phyloP scores from a whole-genome alignment of 2,888 invertebrate species.

The Acleris holmiana region DNA sequence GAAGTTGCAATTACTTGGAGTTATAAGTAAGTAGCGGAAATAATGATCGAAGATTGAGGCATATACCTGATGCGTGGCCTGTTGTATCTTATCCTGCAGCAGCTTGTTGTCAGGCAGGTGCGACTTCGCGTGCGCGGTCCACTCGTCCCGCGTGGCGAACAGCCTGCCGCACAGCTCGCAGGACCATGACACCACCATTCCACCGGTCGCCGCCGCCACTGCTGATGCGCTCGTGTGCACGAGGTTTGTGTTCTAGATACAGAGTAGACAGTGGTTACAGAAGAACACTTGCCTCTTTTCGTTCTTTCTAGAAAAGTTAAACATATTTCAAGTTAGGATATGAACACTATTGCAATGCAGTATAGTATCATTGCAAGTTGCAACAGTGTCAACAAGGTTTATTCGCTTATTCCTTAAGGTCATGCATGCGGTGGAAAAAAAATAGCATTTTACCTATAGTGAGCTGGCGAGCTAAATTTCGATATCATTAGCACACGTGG shows the following conservation, averaged over 20 bases:
- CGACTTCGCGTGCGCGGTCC: constrained; percentile 90
- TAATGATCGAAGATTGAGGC: not conserved
- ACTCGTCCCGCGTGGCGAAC: constrained; percentile 89
- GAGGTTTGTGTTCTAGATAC: constrained; percentile 71
- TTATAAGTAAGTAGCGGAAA: no score
- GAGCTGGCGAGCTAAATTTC: constrained; percentile 49
- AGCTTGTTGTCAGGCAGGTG: constrained; percentile 85
- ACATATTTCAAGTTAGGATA: no score
- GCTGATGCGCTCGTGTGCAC: constrained; percentile 79
- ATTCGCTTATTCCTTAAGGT: no score
- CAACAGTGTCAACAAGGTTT: no score
- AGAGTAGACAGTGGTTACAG: not conserved
- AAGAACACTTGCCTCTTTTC: no score
- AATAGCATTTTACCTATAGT: no score
- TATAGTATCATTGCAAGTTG: no score
- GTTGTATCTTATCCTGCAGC: constrained; percentile 78
- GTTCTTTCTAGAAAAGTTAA: no score
- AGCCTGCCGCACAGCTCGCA: constrained; percentile 90
- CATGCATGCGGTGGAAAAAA: no score
- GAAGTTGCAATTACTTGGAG: no score
- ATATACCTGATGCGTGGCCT: constrained; percentile 45
- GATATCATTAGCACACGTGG: no score
- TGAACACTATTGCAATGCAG: no score
- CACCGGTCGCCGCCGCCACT: constrained; percentile 75
- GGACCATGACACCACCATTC: constrained; percentile 88